Conservation (phyloP, 2,113 vertebrate genomes). For the Cephalopholis sonnerati region DNA sequence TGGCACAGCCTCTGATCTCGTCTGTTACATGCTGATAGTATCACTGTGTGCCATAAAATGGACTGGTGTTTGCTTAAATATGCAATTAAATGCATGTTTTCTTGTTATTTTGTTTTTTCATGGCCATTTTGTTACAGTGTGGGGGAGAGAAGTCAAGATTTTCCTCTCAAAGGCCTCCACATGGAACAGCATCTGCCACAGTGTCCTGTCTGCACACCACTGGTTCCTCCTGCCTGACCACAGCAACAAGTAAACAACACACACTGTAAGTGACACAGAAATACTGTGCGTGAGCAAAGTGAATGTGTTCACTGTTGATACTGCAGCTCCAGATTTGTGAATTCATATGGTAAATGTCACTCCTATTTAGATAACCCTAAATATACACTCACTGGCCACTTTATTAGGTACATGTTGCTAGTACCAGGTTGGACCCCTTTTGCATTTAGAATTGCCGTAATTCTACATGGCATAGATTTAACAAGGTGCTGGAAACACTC, state of each 20-base stretch:
- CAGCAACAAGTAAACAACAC: conserved; percentile 34
- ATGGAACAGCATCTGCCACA: conserved; percentile 55
- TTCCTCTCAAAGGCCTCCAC: conserved; percentile 51
- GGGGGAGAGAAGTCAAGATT: conserved; percentile 50
- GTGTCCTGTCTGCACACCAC: conserved; percentile 21
- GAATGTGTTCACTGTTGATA: neutral
- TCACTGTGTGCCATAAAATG: neutral
- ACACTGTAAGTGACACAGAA: neutral
- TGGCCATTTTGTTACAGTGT: conserved; percentile 27
- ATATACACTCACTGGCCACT: too few species aligned
- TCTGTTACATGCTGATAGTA: conserved; percentile 43
- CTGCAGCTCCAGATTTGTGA: neutral
- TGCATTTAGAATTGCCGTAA: too few species aligned
- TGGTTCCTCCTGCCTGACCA: conserved; percentile 50
- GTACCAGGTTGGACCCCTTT: too few species aligned
- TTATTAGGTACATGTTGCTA: too few species aligned
- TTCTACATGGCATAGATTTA: too few species aligned
- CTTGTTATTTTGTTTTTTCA: neutral
- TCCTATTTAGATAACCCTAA: neutral
- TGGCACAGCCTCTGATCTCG: conserved; percentile 36
- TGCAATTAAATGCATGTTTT: neutral
- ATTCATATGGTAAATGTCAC: neutral
- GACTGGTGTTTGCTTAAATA: neutral
- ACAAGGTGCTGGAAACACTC: too few species aligned
- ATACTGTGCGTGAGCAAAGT: neutral